Conservation (phyloP, 1,140 invertebrate genomes). For the Periplaneta americana region DNA sequence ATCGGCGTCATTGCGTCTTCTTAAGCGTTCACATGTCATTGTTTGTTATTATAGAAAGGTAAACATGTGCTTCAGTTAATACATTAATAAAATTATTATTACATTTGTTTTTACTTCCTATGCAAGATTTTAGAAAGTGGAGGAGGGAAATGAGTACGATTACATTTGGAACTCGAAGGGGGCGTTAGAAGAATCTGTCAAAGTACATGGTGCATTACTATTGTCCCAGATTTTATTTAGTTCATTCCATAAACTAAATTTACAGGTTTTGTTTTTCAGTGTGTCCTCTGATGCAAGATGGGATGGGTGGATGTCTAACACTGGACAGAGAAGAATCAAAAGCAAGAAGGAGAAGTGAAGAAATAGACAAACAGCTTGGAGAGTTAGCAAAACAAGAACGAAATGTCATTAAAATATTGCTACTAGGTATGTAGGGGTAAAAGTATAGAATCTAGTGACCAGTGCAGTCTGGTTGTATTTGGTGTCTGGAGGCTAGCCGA, state of each 20-base stretch:
- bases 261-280: background rate
- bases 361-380: conserved; percentile 41
- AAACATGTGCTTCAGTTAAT: background rate
- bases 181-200: background rate
- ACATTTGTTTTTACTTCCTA: background rate
- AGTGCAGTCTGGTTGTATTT: no score
- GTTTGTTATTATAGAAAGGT: background rate
- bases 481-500: no score
- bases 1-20: background rate
- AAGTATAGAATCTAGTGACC: background rate
- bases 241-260: background rate
- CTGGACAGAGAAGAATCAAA: conserved; percentile 43
- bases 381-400: conserved; percentile 41
- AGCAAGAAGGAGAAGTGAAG: conserved; percentile 39
- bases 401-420: conserved; percentile 43
- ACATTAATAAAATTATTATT: background rate
- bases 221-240: background rate
- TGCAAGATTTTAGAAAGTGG: background rate
- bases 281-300: conserved; percentile 17
- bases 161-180: background rate
- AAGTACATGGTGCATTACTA: background rate
- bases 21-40: background rate
- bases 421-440: conserved; percentile 35
- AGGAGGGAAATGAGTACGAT: background rate
- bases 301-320: conserved; percentile 45